Conservation (phyloP, 2,888 invertebrate genomes). For the Eueremaeus valkanovi region DNA sequence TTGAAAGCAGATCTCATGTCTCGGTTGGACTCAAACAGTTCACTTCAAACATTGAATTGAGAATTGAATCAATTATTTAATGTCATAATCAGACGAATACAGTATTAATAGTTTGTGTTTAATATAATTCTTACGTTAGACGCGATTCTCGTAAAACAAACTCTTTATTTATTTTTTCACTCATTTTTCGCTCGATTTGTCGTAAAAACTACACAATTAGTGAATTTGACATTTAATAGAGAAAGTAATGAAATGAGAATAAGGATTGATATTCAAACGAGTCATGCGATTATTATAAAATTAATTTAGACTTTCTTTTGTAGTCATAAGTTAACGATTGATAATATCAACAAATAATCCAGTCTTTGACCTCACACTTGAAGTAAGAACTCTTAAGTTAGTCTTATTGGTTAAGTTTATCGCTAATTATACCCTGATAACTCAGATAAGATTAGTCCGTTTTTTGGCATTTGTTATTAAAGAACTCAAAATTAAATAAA, state of each 20-base stretch:
- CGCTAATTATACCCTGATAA: background rate
- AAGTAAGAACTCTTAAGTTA: background rate
- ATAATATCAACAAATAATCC: background rate
- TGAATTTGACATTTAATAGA: background rate
- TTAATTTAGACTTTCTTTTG: too few relatives aligned
- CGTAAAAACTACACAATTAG: background rate
- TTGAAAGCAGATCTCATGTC: constrained; percentile 12
- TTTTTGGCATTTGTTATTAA: background rate
- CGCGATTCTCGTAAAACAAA: background rate
- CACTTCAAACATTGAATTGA: background rate
- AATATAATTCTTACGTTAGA: background rate
- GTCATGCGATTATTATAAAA: too few relatives aligned
- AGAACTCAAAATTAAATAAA: too few relatives aligned
- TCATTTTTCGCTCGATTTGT: background rate
- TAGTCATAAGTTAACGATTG: too few relatives aligned
- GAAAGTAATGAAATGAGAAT: background rate
- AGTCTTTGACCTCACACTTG: background rate
- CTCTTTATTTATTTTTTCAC: background rate
- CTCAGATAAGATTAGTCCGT: background rate
- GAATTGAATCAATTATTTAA: too few relatives aligned
- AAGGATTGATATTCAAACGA: background rate
- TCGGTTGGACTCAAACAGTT: background rate
- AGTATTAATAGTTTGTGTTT: background rate
- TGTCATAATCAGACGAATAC: too few relatives aligned
- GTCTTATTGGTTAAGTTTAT: background rate